Base-by-base conservation (phyloP, 2,797 vertebrate species). In the Anguilla marmorata region DNA sequence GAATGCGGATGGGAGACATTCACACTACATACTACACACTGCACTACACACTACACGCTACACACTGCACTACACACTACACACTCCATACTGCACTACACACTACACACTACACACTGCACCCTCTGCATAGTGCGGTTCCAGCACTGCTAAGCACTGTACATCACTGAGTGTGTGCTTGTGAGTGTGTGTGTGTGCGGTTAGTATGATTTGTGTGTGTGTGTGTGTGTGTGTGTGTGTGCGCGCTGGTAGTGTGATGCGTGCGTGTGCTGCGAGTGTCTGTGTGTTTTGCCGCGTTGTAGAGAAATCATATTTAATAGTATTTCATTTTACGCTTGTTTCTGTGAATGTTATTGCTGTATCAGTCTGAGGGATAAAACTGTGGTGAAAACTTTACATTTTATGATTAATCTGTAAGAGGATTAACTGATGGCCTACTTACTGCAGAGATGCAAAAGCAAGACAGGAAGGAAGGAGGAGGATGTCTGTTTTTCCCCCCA, bases 371-470 rank as follows among this genome's bases (percentile, higher is more conserved):
- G 12, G 16, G 69, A 37, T 66, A 48, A 2, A 2, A 60, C 88
- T 63, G 58, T 84, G 45, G 72, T 83, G 69, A 79, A n/a, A 37
- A 41, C 88, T 86, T 80, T 86, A 87, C 90, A 88, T 87, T 92
- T 91, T 90, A 76, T 89, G 85, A 90, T 94, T 90, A 90, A 92
- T 89, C 86, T 90, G 52, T 87, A 90, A 93, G 93, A 54, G 50
- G 93, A 94, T 94, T 94, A 91, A 89, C 63, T 66, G 88, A 88
- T 91, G 89, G 90, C 88, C 94, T 74, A 74, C 92, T 92, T 93
- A 84, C 91, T 92, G 90, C 91, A 93, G 89, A 86, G 91, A 93
- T 94, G 92, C 89, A 89, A 88, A 87, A 90, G 91, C 91, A 92
- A 33, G 30, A 33, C 90, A 94, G 89, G 93, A 84, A 93, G 88